phyloP scores from a whole-genome alignment of 2,888 invertebrate species.

The Callimorpha dominula region DNA sequence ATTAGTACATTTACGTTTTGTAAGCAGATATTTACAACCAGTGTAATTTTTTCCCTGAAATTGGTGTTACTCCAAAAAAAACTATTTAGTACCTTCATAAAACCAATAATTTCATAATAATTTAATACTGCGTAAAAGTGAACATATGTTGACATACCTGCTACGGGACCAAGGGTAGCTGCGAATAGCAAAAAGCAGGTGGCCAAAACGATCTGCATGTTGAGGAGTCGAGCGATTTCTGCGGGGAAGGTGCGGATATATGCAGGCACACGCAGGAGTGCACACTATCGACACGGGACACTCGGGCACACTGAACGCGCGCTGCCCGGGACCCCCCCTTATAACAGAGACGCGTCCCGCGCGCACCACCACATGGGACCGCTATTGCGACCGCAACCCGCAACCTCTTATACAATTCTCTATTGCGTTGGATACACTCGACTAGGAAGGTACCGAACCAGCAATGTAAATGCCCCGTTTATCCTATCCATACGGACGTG shows the following conservation, averaged over 20 bases:
- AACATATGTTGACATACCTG: slow-evolving; percentile 78
- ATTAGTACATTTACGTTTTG: neutral
- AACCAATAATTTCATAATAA: neutral
- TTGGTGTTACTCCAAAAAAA: neutral
- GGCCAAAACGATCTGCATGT: slow-evolving; percentile 84
- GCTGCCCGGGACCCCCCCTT: slow-evolving; percentile 84
- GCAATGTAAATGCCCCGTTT: slow-evolving; percentile 56
- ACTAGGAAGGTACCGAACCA: slow-evolving; percentile 39
- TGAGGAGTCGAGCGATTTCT: slow-evolving; percentile 61
- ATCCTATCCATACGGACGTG: slow-evolving; percentile 35
- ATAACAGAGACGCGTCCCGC: slow-evolving; percentile 84
- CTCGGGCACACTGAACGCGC: slow-evolving; percentile 85
- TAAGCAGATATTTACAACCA: neutral
- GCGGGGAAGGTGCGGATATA: slow-evolving; percentile 55
- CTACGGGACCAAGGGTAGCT: slow-evolving; percentile 82
- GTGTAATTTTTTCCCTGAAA: neutral
- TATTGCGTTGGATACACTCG: slow-evolving; percentile 34
- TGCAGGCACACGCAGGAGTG: slow-evolving; percentile 72
- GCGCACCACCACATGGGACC: slow-evolving; percentile 71
- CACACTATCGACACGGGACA: slow-evolving; percentile 83
- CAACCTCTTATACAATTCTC: slow-evolving; percentile 66
- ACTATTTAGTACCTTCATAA: neutral
- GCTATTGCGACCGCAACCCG: slow-evolving; percentile 58
- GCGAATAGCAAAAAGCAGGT: slow-evolving; percentile 85
- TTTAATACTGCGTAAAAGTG: neutral